phyloP scores from a whole-genome alignment of 2,797 vertebrate species.

The Sternotherus odoratus region DNA sequence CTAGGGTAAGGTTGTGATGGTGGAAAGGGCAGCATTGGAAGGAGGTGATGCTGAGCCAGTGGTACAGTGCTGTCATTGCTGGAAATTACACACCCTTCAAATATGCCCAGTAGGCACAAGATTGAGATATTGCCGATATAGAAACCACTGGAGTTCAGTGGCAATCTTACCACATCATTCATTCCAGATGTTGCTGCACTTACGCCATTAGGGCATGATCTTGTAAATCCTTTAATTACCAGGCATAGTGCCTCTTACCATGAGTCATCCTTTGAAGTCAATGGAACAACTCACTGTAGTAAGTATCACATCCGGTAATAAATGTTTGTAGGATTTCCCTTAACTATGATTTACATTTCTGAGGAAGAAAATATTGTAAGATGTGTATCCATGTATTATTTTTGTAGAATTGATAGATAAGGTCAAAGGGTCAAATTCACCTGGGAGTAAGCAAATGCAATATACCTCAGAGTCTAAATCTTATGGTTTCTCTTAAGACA shows the following conservation, averaged over 20 bases:
- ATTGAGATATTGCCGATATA: background rate
- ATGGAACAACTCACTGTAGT: background rate
- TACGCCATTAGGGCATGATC: fast-evolving
- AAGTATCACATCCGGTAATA: background rate
- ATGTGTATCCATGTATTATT: background rate
- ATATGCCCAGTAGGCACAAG: background rate
- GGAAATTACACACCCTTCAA: background rate
- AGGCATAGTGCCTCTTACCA: background rate
- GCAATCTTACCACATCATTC: background rate
- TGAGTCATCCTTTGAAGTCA: background rate
- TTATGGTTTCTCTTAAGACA: background rate
- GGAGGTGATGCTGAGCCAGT: background rate
- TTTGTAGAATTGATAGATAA: background rate
- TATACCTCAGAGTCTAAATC: background rate
- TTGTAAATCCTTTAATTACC: background rate
- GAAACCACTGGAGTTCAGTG: background rate
- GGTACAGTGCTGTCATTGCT: background rate
- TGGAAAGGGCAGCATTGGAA: background rate
- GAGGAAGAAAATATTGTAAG: background rate
- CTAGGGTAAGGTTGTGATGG: background rate
- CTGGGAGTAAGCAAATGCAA: background rate
- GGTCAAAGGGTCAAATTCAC: background rate
- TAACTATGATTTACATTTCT: background rate
- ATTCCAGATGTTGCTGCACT: background rate
- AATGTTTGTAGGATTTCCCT: background rate